Percentiles rank a stretch among this genome's conserved stretches.
These are phyloP conservation scores for Labrus mixtus DNA, from an alignment of 2,113 vertebrate genomes.

Conservation along the genomic window DNA sequence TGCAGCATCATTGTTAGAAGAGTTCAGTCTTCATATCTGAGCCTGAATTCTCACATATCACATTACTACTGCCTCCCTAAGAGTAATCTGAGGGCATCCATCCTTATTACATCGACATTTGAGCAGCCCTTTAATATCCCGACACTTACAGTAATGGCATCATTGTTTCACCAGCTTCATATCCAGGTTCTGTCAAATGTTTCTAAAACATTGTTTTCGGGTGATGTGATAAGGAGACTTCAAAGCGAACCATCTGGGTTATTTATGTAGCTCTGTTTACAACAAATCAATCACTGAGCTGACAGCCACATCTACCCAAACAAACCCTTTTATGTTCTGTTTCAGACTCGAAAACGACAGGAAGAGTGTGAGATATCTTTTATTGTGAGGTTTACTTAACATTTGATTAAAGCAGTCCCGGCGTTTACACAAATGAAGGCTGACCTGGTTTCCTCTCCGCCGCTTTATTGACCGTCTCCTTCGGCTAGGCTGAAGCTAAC, in stretches of 20 bases:
- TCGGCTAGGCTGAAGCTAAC: conserved; percentile 25
- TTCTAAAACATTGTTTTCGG: not conserved
- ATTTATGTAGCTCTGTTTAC: conserved; percentile 11
- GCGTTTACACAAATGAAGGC: not conserved
- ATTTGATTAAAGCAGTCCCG: not conserved
- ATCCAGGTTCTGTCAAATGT: not conserved
- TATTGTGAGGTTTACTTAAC: not conserved
- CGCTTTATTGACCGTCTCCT: not conserved
- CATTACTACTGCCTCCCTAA: not conserved
- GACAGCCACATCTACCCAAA: not conserved
- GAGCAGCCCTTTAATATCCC: not conserved
- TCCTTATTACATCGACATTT: not conserved
- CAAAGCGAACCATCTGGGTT: not conserved
- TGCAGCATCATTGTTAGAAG: not conserved
- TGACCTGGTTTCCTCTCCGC: not conserved
- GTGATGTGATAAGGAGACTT: not conserved
- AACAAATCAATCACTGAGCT: not conserved
- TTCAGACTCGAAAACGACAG: not conserved
- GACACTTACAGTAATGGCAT: not conserved
- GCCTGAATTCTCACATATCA: not conserved
- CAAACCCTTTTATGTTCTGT: not conserved
- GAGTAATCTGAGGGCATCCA: not conserved
- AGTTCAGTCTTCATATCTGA: not conserved
- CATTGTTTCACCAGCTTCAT: not conserved
- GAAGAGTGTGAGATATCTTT: not conserved